Evolutionary conservation across 2,113 vertebrate species (phyloP).

Genomic region (Oryzias woworae): DNA sequence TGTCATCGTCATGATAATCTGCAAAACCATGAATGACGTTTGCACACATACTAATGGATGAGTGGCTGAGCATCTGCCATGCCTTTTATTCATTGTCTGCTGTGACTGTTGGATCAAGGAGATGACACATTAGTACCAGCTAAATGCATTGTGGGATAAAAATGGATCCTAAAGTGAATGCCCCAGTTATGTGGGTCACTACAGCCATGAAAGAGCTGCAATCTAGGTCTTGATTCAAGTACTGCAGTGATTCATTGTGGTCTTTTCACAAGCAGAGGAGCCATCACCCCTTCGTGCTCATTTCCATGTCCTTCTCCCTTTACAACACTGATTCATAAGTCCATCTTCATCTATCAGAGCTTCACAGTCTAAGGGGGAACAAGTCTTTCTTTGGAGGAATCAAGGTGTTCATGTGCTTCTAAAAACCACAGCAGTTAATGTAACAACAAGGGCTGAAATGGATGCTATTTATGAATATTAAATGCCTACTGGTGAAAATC

Average conservation of each 20-base stretch:
- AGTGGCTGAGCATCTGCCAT: conserved; percentile 1
- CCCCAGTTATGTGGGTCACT: conserved; percentile 19
- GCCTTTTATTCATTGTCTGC: conserved; percentile 1
- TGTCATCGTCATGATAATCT: conserved; percentile 13
- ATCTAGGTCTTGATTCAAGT: not conserved
- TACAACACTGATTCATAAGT: too few species aligned
- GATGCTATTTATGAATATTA: too few species aligned
- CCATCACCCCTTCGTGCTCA: not conserved
- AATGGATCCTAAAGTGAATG: conserved; percentile 10
- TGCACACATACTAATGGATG: not conserved
- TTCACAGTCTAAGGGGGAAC: too few species aligned
- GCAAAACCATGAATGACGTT: conserved; percentile 6
- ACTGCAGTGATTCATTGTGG: too few species aligned
- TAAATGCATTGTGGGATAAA: conserved; percentile 43
- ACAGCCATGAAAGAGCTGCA: not conserved
- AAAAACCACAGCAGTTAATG: too few species aligned
- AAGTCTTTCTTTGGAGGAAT: too few species aligned
- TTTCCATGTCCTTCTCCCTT: too few species aligned
- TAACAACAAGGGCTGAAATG: too few species aligned
- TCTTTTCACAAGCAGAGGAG: not conserved
- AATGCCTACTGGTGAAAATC: too few species aligned
- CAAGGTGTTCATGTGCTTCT: too few species aligned
- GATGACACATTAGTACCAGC: conserved; percentile 33
- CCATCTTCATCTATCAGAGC: too few species aligned
- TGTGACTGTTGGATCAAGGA: conserved; percentile 22